Evolutionary conservation across 1,140 invertebrate genomes (phyloP).

Genomic region (Chelonus insularis): DNA sequence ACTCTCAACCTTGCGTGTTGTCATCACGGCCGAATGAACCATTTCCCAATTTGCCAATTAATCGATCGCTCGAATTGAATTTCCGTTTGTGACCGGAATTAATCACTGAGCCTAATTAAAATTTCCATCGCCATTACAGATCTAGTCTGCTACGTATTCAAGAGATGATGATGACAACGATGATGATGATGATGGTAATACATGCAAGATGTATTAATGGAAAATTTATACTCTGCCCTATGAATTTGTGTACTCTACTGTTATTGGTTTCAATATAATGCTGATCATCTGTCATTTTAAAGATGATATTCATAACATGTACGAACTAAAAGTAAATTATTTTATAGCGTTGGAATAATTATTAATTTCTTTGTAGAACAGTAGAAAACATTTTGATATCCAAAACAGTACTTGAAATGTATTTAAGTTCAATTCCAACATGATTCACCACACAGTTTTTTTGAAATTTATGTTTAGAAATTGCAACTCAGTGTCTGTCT

Average conservation of each 20-base stretch:
- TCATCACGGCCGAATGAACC: neutral
- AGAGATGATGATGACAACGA: constrained; percentile 1
- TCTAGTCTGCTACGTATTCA: neutral
- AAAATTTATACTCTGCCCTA: constrained; percentile 14
- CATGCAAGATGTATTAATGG: constrained; percentile 14
- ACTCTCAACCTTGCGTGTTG: too few species aligned
- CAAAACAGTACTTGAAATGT: too few species aligned
- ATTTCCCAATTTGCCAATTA: constrained; percentile 1
- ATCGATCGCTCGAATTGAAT: constrained; percentile 8
- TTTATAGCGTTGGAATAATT: too few species aligned
- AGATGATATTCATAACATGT: too few species aligned
- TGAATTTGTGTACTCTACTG: constrained; percentile 10
- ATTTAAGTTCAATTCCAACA: too few species aligned
- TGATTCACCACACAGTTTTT: too few species aligned
- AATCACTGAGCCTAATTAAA: neutral
- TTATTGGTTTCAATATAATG: neutral
- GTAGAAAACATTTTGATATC: too few species aligned
- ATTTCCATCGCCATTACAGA: neutral
- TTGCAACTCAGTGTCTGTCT: too few species aligned
- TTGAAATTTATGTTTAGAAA: too few species aligned
- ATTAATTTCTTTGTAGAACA: too few species aligned
- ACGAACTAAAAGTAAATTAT: too few species aligned
- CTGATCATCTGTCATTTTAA: too few species aligned
- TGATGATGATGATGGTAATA: constrained; percentile 1
- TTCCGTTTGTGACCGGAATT: constrained; percentile 9